Base-by-base conservation (phyloP, 2,888 invertebrate genomes). In the Noctua janthina region DNA sequence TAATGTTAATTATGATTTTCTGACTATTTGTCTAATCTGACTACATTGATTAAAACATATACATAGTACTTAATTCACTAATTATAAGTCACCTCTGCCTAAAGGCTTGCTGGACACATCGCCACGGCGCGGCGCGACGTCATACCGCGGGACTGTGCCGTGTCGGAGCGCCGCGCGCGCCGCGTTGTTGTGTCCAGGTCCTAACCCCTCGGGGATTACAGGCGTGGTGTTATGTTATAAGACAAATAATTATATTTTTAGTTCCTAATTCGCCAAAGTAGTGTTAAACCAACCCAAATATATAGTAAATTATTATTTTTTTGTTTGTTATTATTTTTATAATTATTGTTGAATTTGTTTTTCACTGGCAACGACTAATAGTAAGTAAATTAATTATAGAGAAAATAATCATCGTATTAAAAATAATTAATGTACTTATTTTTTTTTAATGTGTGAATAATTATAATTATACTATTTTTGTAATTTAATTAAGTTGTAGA, bases 251-350 rank as follows among this genome's bases (percentile, higher is more conserved):
- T 77, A 72, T 83, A 79, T 81, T 86, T 88, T 89, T 87, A 90
- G 91, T 91, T 91, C 91, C 91, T 91, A 90, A 87, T 84, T 83
- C 56, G 90, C 91, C 91, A 91, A 91, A 91, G 89, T 90, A 90
- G 85, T 85, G 82, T 86, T 83, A 84, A 87, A 74, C 39, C 64
- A 86, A 86, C 82, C 86, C 86, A 90, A 91, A 90, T 83, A 68
- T 81, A 81, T 83, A 88, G 84, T 84, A 78, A 89, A 81, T 87
- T 88, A 82, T 86, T 79, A 74, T 83, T 83, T 82, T 85, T 84
- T 87, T 79, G 23, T 86, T 89, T 86, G 87, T 90, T 90, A 78
- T 90, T 90, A 90, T 88, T 90, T 90, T 90, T 90, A 80, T 89
- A 84, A 85, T 86, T 76, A 82, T 89, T 89, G 84, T 90, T 90